Conservation (phyloP, 2,113 vertebrate species). For the Sebastes fasciatus region DNA sequence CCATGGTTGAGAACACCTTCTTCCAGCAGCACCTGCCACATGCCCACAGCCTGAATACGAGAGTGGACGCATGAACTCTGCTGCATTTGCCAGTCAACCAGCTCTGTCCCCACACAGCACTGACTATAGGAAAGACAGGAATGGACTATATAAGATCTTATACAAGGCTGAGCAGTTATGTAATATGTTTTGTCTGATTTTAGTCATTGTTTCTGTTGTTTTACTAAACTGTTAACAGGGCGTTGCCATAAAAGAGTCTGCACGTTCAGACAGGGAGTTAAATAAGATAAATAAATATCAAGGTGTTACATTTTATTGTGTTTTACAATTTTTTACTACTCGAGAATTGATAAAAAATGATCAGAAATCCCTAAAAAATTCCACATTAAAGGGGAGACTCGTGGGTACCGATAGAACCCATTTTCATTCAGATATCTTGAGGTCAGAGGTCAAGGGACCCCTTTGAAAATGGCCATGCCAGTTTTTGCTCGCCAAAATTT, state of each 20-base stretch:
- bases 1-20: constrained; percentile 96
- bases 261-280: neutral
- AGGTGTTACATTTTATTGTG: neutral
- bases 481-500: too few species aligned
- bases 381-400: too few species aligned
- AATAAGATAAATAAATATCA: neutral
- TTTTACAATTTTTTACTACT: too few species aligned
- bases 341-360: too few species aligned
- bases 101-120: constrained; percentile 96
- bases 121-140: constrained; percentile 81
- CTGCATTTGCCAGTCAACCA: constrained; percentile 98
- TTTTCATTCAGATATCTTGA: too few species aligned
- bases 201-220: neutral
- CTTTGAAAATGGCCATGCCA: neutral
- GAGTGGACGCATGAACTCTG: constrained; percentile 94
- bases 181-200: neutral
- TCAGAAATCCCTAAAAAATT: too few species aligned
- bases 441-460: too few species aligned
- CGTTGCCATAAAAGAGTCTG: neutral
- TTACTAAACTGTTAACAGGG: neutral
- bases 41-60: constrained; percentile 94
- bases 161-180: neutral
- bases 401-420: too few species aligned
- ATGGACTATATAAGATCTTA: neutral
- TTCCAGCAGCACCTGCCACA: constrained; percentile 98